Conservation (phyloP, 1,140 invertebrate genomes). For the Drosophila busckii region DNA sequence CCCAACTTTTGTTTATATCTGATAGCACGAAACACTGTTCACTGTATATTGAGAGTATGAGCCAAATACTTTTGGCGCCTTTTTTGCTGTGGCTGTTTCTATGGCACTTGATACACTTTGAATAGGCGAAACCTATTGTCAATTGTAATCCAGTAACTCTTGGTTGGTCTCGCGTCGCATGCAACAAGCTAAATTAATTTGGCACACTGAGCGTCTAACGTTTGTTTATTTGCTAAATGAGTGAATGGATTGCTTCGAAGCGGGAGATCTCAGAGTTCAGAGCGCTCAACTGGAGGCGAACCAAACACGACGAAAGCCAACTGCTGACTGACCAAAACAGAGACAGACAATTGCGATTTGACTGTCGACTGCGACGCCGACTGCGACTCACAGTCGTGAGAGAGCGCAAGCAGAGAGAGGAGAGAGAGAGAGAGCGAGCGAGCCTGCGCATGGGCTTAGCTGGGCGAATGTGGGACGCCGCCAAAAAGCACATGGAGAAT, state of each 20-base stretch:
- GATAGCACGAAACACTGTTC: constrained; percentile 59
- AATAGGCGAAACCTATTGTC: too few relatives aligned
- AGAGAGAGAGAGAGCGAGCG: constrained; percentile 25
- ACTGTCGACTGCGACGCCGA: constrained; percentile 40
- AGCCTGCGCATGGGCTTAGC: constrained; percentile 47
- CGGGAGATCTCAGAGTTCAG: constrained; percentile 17
- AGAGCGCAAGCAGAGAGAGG: constrained; percentile 14
- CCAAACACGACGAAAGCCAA: constrained; percentile 76
- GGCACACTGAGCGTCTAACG: constrained; percentile 38
- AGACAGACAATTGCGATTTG: constrained; percentile 76
- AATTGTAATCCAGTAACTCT: too few relatives aligned
- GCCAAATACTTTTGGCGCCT: constrained; percentile 26
- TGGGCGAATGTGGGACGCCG: constrained; percentile 67
- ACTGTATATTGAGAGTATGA: constrained; percentile 16
- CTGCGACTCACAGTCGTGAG: too few relatives aligned
- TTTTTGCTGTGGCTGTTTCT: constrained; percentile 1
- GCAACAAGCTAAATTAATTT: constrained; percentile 37
- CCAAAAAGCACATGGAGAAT: constrained; percentile 56
- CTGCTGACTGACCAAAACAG: constrained; percentile 79
- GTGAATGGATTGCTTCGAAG: constrained; percentile 1
- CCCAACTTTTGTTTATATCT: constrained; percentile 37
- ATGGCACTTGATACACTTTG: constrained; percentile 5
- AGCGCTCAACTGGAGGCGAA: constrained; percentile 56
- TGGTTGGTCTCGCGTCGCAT: constrained; percentile 18
- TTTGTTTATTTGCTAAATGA: constrained; percentile 20